A percentile compares a stretch with the other conserved stretches of the same genome.
phyloP scores from a whole-genome alignment of 2,888 invertebrate genomes.

The Liodrosophila aerea region DNA sequence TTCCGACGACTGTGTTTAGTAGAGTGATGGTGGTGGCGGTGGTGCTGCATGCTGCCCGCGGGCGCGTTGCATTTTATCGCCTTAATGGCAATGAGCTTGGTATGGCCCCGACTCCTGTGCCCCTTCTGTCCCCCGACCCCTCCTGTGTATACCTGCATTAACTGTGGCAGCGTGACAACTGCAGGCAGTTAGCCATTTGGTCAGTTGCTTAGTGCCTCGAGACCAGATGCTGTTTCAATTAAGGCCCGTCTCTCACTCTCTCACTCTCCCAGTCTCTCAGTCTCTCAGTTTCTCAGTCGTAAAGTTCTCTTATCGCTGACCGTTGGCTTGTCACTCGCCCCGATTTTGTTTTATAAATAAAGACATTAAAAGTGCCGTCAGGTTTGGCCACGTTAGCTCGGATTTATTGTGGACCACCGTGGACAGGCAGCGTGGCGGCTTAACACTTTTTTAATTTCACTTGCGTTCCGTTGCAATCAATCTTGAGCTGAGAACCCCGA shows the following conservation, averaged over 20 bases:
- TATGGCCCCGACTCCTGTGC: background rate
- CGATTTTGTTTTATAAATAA: slow-evolving; percentile 75
- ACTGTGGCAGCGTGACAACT: no score
- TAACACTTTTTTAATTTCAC: slow-evolving; percentile 75
- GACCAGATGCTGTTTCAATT: slow-evolving; percentile 38
- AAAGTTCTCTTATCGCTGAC: slow-evolving; percentile 49
- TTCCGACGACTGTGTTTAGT: slow-evolving; percentile 33
- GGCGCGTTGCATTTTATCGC: slow-evolving; percentile 73
- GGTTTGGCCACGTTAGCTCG: slow-evolving; percentile 55
- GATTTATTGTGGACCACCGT: slow-evolving; percentile 73
- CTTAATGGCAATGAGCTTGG: slow-evolving; percentile 64
- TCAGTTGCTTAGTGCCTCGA: slow-evolving; percentile 1
- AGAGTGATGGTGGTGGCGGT: slow-evolving; percentile 1
- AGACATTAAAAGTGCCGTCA: slow-evolving; percentile 76
- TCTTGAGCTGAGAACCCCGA: slow-evolving; percentile 36
- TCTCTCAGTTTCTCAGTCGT: slow-evolving; percentile 23
- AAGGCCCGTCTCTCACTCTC: slow-evolving; percentile 24
- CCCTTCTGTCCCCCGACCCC: background rate
- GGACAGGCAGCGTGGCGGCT: slow-evolving; percentile 56
- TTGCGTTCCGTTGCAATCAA: slow-evolving; percentile 66
- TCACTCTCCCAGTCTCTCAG: slow-evolving; percentile 9
- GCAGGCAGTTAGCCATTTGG: no score
- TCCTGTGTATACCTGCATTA: slow-evolving; percentile 3
- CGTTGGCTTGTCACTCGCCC: slow-evolving; percentile 65
- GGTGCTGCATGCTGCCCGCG: slow-evolving; percentile 24